A percentile compares a stretch with the other conserved stretches of the same genome.
phyloP scores from a whole-genome alignment of 2,797 vertebrate species.

The Leptoclinus maculatus region DNA sequence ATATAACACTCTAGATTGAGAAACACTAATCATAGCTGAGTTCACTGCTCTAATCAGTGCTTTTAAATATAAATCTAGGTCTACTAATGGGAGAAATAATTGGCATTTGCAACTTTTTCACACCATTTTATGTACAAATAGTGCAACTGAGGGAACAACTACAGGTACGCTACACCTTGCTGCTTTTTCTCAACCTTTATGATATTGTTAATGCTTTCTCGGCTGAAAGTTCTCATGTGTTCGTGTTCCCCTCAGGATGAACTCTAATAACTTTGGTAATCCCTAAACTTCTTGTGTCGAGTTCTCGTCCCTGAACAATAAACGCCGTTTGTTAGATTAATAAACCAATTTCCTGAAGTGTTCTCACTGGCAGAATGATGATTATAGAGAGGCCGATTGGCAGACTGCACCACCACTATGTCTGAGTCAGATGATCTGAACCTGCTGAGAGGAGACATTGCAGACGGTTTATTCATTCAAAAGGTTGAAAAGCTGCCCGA shows the following conservation, averaged over 20 bases:
- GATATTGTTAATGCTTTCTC: not conserved
- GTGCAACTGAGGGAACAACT: not conserved
- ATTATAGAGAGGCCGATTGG: constrained; percentile 1
- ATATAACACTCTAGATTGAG: not conserved
- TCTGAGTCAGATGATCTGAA: constrained; percentile 21
- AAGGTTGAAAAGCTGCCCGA: constrained; percentile 23
- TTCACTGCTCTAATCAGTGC: not conserved
- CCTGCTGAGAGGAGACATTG: constrained; percentile 23
- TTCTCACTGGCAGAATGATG: constrained; percentile 5
- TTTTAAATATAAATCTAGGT: not conserved
- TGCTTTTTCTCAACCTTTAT: not conserved
- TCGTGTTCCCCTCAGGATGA: not conserved
- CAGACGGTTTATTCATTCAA: constrained; percentile 32
- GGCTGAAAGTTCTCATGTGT: not conserved
- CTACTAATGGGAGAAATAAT: not conserved
- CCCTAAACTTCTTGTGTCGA: not conserved
- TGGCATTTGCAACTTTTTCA: not conserved
- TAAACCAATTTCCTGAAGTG: constrained; percentile 1
- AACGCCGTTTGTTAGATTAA: constrained; percentile 17
- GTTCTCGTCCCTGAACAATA: not conserved
- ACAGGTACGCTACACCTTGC: not conserved
- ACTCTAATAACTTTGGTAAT: not conserved
- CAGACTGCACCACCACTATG: not conserved
- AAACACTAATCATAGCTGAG: not conserved
- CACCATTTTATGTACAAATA: not conserved